Conservation (phyloP, 2,113 vertebrate species). For the Epinephelus fuscoguttatus region DNA sequence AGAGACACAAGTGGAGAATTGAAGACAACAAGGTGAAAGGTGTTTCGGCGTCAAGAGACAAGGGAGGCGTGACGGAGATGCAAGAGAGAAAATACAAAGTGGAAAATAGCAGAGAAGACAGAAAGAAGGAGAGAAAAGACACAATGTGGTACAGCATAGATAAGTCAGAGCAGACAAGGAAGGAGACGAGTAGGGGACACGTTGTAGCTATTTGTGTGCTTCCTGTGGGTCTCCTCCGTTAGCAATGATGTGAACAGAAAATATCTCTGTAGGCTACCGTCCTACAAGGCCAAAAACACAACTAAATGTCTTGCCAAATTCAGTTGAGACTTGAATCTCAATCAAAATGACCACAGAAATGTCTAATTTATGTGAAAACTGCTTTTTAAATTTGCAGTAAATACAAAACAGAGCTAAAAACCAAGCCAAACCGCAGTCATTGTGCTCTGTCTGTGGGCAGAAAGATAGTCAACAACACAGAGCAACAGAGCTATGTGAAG, state of each 20-base stretch:
- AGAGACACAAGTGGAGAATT: conserved; percentile 23
- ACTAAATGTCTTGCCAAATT: background rate
- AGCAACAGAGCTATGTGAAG: no score
- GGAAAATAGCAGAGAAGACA: conserved; percentile 44
- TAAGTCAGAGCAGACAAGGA: background rate
- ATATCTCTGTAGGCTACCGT: background rate
- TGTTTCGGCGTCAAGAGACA: conserved; percentile 53
- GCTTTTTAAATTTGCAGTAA: no score
- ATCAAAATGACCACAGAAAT: background rate
- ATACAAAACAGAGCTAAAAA: no score
- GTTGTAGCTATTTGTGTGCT: background rate
- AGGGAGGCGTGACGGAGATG: conserved; percentile 34
- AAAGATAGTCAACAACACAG: no score
- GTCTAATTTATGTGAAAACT: background rate
- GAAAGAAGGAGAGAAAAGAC: conserved; percentile 23
- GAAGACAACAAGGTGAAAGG: conserved; percentile 50
- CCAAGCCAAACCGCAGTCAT: no score
- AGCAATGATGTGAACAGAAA: background rate
- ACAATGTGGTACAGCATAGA: conserved; percentile 1
- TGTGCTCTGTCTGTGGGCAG: no score
- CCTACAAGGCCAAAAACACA: background rate
- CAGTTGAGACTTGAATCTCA: background rate
- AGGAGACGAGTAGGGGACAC: background rate
- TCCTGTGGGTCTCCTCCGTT: background rate
- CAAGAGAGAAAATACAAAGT: conserved; percentile 47